Conservation (phyloP, 2,113 vertebrate species). For the Podiceps cristatus region DNA sequence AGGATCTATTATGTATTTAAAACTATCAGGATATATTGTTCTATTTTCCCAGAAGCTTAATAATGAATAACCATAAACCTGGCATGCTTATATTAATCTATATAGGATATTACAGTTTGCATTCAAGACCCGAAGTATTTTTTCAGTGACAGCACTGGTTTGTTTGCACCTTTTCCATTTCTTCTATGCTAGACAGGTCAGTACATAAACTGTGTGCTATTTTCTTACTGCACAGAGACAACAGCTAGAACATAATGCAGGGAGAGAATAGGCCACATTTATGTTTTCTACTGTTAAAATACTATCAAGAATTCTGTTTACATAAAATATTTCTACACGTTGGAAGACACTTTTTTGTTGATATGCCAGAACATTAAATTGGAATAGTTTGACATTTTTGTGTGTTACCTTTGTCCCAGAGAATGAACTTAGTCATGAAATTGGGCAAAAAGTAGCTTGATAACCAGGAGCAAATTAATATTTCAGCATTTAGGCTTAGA, state of each 20-base stretch:
- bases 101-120: slow-evolving; percentile 51
- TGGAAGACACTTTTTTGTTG: not conserved
- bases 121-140: slow-evolving; percentile 42
- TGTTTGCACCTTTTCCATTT: slow-evolving; percentile 22
- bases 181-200: not conserved
- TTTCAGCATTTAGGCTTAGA: not conserved
- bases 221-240: not conserved
- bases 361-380: not conserved
- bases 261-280: not conserved
- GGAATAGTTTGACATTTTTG: not conserved
- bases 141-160: slow-evolving; percentile 14
- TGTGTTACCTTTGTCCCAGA: not conserved
- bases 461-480: not conserved
- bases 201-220: not conserved
- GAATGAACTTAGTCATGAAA: not conserved
- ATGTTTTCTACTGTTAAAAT: not conserved
- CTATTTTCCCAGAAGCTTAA: slow-evolving; percentile 59
- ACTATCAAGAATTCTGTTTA: not conserved
- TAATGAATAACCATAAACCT: slow-evolving; percentile 66
- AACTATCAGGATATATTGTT: slow-evolving; percentile 61
- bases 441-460: not conserved
- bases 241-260: not conserved
- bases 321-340: not conserved
- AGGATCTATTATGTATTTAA: slow-evolving; percentile 28
- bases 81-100: slow-evolving; percentile 51